phyloP scores from a whole-genome alignment of 2,888 invertebrate species.

The Netelia inedita region DNA sequence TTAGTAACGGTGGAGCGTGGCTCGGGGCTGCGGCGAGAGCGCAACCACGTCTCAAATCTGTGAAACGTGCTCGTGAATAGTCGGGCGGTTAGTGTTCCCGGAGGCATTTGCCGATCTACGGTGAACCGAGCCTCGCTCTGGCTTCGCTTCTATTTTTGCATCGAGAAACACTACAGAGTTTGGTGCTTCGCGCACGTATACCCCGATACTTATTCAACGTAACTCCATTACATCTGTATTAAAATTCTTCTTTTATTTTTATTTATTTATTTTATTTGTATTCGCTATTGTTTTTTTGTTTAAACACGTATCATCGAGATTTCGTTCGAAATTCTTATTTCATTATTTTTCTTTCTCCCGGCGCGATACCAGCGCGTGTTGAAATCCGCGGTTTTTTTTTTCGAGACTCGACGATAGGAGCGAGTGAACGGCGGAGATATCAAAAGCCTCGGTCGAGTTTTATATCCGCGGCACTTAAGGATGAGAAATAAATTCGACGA shows the following conservation, averaged over 20 bases:
- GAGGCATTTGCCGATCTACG: constrained; percentile 57
- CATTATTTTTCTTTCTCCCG: no score
- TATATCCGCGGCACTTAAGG: neutral
- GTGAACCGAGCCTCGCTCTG: constrained; percentile 57
- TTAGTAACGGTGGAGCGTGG: neutral
- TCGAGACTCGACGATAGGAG: constrained; percentile 2
- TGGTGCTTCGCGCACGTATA: constrained; percentile 36
- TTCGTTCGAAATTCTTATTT: no score
- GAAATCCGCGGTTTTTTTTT: neutral
- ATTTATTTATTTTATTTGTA: no score
- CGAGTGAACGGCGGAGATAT: neutral
- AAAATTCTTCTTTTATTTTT: neutral
- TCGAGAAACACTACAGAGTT: constrained; percentile 65
- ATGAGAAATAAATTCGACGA: neutral
- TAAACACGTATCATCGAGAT: no score
- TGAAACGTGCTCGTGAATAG: constrained; percentile 63
- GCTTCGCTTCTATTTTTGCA: constrained; percentile 68
- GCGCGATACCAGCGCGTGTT: neutral
- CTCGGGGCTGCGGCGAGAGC: constrained; percentile 10
- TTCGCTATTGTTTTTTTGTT: neutral
- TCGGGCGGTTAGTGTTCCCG: constrained; percentile 53
- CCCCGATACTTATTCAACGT: no score
- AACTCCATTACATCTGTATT: constrained; percentile 23
- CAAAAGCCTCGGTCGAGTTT: neutral
- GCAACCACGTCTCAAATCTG: constrained; percentile 46